Evolutionary conservation across 1,140 invertebrate genomes (phyloP), one percentile per base, ranked within the genome.

Genomic region (Scaptomyza hsui): DNA sequence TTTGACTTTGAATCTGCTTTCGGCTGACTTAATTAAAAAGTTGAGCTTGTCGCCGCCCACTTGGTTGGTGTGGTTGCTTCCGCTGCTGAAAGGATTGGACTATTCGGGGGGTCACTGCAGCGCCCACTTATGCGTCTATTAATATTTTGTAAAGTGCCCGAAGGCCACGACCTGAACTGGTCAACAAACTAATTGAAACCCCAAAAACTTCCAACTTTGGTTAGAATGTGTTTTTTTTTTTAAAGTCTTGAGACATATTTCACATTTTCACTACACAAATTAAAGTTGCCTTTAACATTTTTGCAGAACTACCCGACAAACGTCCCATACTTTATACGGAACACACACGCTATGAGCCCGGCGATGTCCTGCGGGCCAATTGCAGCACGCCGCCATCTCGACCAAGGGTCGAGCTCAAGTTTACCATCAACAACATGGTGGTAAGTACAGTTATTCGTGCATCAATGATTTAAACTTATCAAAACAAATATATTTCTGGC

Each of bases 361-460:
- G 95, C 4, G 95, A 96, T 82, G 90, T 93, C 48, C 92, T 96
- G 19, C 90, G 92, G 49, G 95, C 94, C 13, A 95, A 95, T 82
- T 96, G 95, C 89, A 94, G 93, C 49, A 93, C 94, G 4, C 93
- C 93, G 55, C 92, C 93, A 9, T 94, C 95, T 19, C 93, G 94
- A 56, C 96, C 96, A 12, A 93, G 94, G 12, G 93, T 94, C 26
- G 92, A 93, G 56, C 92, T 96, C 35, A 94, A 93, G 49, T 96
- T 96, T 92, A 93, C 94, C 82, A 93, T 97, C 89, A 97, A 97
- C 88, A 94, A 94, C 75, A 93, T 94, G 85, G 93, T 94, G 92
- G 96, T 97, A 92, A 96, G 95, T 82, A 52, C 44, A 49, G 13
- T 18, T 21, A 41, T 48, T 60, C 12, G 32, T n/a, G 16, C 18